Evolutionary conservation across 2,797 vertebrate genomes (phyloP), one percentile per base, ranked within the genome.

Genomic region (Semotilus atromaculatus): DNA sequence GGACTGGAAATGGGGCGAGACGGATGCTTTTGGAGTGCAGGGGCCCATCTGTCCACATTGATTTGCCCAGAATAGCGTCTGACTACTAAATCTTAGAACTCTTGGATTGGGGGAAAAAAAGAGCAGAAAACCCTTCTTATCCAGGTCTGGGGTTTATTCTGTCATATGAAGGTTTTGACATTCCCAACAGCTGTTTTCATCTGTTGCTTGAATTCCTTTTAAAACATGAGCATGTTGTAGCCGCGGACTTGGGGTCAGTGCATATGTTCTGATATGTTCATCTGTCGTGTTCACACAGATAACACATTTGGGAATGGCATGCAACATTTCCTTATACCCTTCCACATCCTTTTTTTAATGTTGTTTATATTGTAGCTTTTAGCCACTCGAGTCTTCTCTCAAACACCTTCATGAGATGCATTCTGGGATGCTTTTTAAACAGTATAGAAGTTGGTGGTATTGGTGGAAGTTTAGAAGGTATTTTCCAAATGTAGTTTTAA

Each of bases 1-100:
- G 72, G 43, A 87, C 86, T 89, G 89, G 87, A 90, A 91, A 89
- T 84, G 81, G 89, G 86, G 85, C 64, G 80, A 86, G 88, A 90
- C 73, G 36, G 79, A 85, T 86, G 74, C 82, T 81, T 86, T 74
- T 51, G 66, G 83, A 85, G 76, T 74, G 1, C 45, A 87, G 78
- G 29, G 43, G 48, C 81, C 68, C 86, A 87, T 89, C 85, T 89
- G 82, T 78, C 77, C 72, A 78, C 72, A 88, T 87, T 90, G 84
- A 92, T 92, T 85, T 76, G 71, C 81, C 86, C 75, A 29, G 66
- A 89, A 92, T 75, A 84, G 58, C 60, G 48, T 89, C 85, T 90
- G 83, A 91, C 85, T 85, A 58, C 78, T 90, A 91, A 88, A 91
- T 92, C 87, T 90, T 64, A 62, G 14, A 83, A 48, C 53, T 66